A percentile compares a stretch with the other conserved stretches of the same genome.
These are phyloP conservation scores for Athalia circularis DNA, from an alignment of 2,888 invertebrate species.

Conservation along the genomic window DNA sequence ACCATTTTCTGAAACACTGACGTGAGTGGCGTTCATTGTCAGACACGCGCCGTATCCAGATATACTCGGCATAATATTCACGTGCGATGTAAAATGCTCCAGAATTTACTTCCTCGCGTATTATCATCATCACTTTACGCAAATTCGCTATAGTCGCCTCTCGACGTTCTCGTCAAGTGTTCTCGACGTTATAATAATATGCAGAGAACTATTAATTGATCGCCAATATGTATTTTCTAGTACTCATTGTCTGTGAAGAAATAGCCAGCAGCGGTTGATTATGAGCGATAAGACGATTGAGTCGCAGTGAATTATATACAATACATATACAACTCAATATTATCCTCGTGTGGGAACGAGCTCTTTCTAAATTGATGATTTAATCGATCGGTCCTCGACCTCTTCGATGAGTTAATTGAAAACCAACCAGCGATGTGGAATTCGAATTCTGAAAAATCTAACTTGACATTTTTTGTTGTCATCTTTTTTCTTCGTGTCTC, in stretches of 20 bases:
- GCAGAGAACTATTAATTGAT: background rate
- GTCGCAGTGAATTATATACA: background rate
- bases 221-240: slow-evolving; percentile 10
- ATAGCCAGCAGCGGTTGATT: background rate
- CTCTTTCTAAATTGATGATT: slow-evolving; percentile 22
- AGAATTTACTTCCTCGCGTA: background rate
- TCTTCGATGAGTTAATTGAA: background rate
- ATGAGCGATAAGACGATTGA: slow-evolving; percentile 20
- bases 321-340: slow-evolving; percentile 1
- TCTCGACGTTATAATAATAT: background rate
- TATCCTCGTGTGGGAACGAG: slow-evolving; percentile 18
- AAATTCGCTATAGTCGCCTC: background rate
- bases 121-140: slow-evolving; percentile 8
- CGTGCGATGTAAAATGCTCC: background rate
- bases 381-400: slow-evolving; percentile 5
- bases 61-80: background rate
- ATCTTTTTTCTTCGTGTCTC: background rate
- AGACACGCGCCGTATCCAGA: background rate
- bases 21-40: slow-evolving; percentile 9
- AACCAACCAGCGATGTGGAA: background rate
- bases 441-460: slow-evolving; percentile 4
- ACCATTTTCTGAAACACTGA: slow-evolving; percentile 14
- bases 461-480: background rate
- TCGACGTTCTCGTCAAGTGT: background rate
- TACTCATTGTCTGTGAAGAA: background rate